These are phyloP conservation scores for Gulo gulo DNA, from an alignment of 2,113 vertebrate species.

Conservation along the genomic window DNA sequence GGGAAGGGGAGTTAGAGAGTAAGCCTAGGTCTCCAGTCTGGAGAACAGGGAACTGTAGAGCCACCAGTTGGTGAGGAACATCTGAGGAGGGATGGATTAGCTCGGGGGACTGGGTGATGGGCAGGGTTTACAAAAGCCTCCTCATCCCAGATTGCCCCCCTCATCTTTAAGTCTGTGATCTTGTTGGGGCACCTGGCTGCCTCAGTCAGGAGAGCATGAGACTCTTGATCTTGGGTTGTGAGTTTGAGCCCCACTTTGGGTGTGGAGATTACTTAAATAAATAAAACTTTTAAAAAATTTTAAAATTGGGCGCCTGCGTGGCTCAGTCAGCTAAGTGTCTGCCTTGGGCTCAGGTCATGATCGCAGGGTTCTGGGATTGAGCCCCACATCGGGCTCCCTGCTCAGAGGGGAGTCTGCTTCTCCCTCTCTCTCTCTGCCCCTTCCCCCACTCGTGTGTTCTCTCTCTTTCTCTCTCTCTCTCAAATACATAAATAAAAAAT, in stretches of 20 bases:
- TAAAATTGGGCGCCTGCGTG: not conserved
- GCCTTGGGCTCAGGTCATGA: not conserved
- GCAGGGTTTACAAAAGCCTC: no score
- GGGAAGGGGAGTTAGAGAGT: not conserved
- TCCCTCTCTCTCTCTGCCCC: not conserved
- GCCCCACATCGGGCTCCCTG: not conserved
- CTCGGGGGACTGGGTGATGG: not conserved
- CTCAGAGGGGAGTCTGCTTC: not conserved
- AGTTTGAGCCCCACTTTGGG: not conserved
- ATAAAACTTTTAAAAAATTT: not conserved
- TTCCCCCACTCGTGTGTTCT: not conserved
- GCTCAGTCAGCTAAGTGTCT: not conserved
- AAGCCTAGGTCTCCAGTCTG: not conserved
- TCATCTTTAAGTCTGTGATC: not conserved
- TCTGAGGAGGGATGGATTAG: not conserved
- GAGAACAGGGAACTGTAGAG: not conserved
- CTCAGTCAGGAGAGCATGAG: not conserved
- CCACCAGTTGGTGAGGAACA: not conserved
- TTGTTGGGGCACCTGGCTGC: not conserved
- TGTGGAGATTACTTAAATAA: not conserved
- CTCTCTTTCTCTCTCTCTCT: not conserved
- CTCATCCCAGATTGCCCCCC: accelerated
- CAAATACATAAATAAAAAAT: not conserved
- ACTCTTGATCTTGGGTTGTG: not conserved
- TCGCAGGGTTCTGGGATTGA: not conserved